Percentiles rank a stretch among this genome's conserved stretches.
phyloP scores from a whole-genome alignment of 2,888 invertebrate genomes.

The Augiades crinisus region DNA sequence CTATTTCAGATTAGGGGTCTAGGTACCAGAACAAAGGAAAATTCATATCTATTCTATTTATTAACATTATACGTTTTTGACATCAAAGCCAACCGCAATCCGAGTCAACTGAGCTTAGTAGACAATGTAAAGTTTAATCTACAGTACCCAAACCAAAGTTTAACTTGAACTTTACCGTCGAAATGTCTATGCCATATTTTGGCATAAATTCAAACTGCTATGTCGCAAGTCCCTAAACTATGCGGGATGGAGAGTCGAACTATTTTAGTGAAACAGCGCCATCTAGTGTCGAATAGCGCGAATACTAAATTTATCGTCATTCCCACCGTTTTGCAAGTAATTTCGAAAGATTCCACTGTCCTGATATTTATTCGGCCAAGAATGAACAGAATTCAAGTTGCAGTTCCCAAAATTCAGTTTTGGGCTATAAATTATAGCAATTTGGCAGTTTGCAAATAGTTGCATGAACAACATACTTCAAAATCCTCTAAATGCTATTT shows the following conservation, averaged over 20 bases:
- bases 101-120: conserved; percentile 21
- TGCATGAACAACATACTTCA: not conserved
- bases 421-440: not conserved
- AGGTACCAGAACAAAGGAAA: conserved; percentile 1
- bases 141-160: conserved; percentile 46
- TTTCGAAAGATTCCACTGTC: conserved; percentile 18
- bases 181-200: conserved; percentile 47
- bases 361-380: conserved; percentile 5
- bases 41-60: conserved; percentile 10
- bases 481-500: not conserved
- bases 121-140: conserved; percentile 53
- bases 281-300: conserved; percentile 54
- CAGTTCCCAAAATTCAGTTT: conserved; percentile 8
- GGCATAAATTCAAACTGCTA: conserved; percentile 57
- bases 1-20: not conserved
- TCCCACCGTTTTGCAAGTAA: conserved; percentile 12
- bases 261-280: conserved; percentile 50
- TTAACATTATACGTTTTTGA: conserved; percentile 23
- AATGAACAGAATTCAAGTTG: conserved; percentile 8
- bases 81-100: conserved; percentile 37
- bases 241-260: conserved; percentile 34
- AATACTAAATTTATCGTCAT: conserved; percentile 30
- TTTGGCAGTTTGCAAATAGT: conserved; percentile 1
- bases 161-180: conserved; percentile 37
- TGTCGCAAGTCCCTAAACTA: conserved; percentile 32